Conservation (phyloP, 2,113 vertebrate species). For the Carassius carassius region DNA sequence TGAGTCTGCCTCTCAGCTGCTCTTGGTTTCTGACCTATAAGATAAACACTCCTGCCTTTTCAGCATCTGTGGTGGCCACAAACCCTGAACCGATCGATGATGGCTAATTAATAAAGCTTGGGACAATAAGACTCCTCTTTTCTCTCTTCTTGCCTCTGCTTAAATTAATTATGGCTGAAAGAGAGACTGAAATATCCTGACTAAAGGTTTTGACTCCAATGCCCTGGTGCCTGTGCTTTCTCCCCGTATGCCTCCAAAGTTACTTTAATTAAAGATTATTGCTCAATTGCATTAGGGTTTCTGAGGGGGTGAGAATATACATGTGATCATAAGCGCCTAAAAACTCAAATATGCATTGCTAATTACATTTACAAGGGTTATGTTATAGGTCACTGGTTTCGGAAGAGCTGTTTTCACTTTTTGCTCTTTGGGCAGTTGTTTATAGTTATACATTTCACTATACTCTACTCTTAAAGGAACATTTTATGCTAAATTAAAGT, state of each 20-base stretch:
- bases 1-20: neutral
- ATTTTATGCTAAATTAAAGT: neutral
- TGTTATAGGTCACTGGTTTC: neutral
- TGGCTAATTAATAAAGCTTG: constrained; percentile 33
- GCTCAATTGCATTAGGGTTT: constrained; percentile 25
- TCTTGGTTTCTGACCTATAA: neutral
- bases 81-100: constrained; percentile 20
- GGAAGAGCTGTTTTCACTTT: neutral
- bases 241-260: neutral
- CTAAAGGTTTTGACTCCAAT: neutral
- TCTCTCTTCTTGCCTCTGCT: neutral
- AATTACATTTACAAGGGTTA: neutral
- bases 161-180: constrained; percentile 12
- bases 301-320: neutral
- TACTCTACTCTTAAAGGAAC: neutral
- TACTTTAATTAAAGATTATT: constrained; percentile 11
- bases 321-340: neutral
- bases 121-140: constrained; percentile 9
- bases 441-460: neutral
- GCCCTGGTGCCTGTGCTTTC: constrained; percentile 1
- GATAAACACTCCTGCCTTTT: constrained; percentile 12
- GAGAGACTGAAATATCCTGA: neutral
- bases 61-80: neutral
- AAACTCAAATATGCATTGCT: neutral
- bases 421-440: neutral